A percentile compares a stretch with the other conserved stretches of the same genome.
phyloP scores from a whole-genome alignment of 2,888 invertebrate species.

The Stramonita haemastoma region DNA sequence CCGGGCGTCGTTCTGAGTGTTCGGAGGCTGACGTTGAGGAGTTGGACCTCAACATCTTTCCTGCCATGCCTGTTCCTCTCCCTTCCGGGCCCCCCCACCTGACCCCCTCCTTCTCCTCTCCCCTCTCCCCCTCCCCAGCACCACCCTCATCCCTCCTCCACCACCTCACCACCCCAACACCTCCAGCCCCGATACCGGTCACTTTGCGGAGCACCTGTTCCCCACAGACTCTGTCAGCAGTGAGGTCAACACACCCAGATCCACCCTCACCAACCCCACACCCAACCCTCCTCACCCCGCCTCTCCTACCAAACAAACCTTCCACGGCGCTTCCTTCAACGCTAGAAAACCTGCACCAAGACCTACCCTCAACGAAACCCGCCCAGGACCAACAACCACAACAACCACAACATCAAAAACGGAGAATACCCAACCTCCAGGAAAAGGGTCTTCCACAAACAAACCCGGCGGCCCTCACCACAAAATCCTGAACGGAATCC shows the following conservation, averaged over 20 bases:
- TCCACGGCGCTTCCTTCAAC: background rate
- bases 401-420: too few species aligned
- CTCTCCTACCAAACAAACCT: background rate
- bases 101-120: background rate
- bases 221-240: background rate
- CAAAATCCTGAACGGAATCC: background rate
- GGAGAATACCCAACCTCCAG: background rate
- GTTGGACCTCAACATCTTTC: background rate
- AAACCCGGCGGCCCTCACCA: background rate
- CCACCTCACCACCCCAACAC: background rate
- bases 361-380: background rate
- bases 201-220: background rate
- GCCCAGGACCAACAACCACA: background rate
- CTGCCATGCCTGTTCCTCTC: background rate
- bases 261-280: background rate
- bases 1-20: too few species aligned
- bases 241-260: background rate
- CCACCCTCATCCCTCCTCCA: background rate
- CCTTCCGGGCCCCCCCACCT: background rate
- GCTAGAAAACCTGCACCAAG: background rate
- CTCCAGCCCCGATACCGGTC: background rate
- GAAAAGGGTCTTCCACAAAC: background rate
- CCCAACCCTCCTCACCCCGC: background rate
- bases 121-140: background rate
- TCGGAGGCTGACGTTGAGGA: background rate